A percentile compares a stretch with the other conserved stretches of the same genome.
Evolutionary conservation across 2,888 invertebrate species (phyloP).

Genomic region (Nephrotoma guestfalica): DNA sequence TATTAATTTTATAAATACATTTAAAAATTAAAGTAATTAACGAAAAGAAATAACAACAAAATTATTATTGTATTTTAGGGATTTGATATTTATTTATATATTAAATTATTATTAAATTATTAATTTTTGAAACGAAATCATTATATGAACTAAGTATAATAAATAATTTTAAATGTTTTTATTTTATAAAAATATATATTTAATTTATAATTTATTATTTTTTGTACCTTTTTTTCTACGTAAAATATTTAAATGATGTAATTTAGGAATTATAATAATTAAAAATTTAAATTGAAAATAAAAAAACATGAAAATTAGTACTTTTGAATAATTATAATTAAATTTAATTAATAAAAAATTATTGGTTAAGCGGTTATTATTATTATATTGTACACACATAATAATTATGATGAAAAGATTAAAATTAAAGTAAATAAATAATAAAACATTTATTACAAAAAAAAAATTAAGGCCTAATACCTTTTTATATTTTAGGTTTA

Average conservation of each 20-base stretch:
- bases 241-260: neutral
- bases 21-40: neutral
- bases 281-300: neutral
- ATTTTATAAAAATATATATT: neutral
- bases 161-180: neutral
- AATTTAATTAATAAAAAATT: neutral
- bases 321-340: neutral
- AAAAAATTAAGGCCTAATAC: neutral
- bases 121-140: neutral
- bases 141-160: neutral
- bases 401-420: neutral
- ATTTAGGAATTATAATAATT: neutral
- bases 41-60: neutral
- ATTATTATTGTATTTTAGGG: neutral
- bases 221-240: neutral
- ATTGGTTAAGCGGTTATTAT: neutral
- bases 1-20: neutral
- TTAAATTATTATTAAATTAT: neutral
- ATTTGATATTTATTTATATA: neutral
- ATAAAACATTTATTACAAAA: neutral
- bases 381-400: neutral
- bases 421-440: neutral
- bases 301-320: neutral
- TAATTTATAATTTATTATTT: neutral
- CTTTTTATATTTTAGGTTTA: no score